Evolutionary conservation across 2,113 vertebrate genomes (phyloP), one percentile per base, ranked within the genome.

Genomic region (Boleophthalmus pectinirostris): DNA sequence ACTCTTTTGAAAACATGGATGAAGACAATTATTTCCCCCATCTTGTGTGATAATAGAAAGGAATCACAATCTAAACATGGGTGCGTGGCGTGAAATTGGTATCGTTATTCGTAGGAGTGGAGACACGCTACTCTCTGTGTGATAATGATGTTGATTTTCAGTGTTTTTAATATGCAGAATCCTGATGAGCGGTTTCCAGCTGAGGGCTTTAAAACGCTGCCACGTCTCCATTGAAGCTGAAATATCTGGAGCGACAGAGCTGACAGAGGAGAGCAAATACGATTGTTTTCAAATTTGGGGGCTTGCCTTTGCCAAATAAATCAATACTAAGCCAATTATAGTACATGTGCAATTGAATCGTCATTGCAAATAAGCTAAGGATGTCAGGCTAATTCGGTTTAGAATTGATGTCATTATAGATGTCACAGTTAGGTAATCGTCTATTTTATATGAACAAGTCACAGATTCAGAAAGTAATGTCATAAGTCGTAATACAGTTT

Each of bases 31-130:
- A 75, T 47, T 76, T 81, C 72, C 23, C 70, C 80, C 72, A 74
- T 69, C 70, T 60, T 77, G 68, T 82, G 66, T 64, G 77, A 85
- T 90, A 81, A 87, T 89, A 77, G 73, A 87, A 87, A 89, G 88
- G 58, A 84, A 86, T 81, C 84, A 86, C 78, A 72, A 80, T 85
- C 82, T 87, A 88, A 86, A 89, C 81, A 89, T 85, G 80, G 80
- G 66, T 75, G 72, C 79, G 49, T 66, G 83, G 87, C 84, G 53
- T 91, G 88, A 90, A 91, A 91, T 91, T 88, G 74, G 81, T 91
- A 87, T 82, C 77, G 78, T 75, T 88, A 80, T 87, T 85, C 72
- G 87, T 88, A 80, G 86, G 88, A 87, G 86, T 86, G 51, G 13
- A 60, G 64, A 73, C 74, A 68, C 70, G n/a, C 69, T 75, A 58